phyloP scores from a whole-genome alignment of 2,888 invertebrate species.

The Acanthosepion lycidas region DNA sequence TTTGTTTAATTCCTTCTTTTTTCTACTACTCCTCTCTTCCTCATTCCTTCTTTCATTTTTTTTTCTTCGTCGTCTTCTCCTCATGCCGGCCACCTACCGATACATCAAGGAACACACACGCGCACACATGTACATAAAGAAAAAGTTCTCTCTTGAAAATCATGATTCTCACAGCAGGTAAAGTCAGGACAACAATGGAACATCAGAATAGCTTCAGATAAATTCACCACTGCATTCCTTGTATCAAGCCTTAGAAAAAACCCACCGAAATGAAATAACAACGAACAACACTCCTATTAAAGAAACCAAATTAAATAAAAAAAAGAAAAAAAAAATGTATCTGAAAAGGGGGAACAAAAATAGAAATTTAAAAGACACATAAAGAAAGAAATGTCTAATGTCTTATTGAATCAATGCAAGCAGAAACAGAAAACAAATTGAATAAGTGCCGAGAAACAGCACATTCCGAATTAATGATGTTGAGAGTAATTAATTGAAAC shows the following conservation, averaged over 20 bases:
- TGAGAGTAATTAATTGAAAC: neutral
- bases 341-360: too few species aligned
- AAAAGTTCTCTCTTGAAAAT: neutral
- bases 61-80: neutral
- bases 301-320: too few species aligned
- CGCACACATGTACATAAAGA: neutral
- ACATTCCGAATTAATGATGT: neutral
- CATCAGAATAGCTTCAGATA: neutral
- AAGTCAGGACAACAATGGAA: neutral
- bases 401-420: constrained; percentile 13
- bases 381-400: neutral
- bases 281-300: neutral
- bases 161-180: neutral
- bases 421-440: neutral
- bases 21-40: too few species aligned
- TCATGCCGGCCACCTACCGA: neutral
- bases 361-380: too few species aligned
- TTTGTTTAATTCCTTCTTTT: neutral
- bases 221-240: neutral
- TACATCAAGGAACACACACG: neutral
- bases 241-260: neutral
- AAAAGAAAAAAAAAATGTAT: too few species aligned
- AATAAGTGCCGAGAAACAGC: neutral
- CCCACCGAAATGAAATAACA: neutral
- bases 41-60: neutral